Base-by-base conservation (phyloP, 2,113 vertebrate genomes). In the Hucho hucho region DNA sequence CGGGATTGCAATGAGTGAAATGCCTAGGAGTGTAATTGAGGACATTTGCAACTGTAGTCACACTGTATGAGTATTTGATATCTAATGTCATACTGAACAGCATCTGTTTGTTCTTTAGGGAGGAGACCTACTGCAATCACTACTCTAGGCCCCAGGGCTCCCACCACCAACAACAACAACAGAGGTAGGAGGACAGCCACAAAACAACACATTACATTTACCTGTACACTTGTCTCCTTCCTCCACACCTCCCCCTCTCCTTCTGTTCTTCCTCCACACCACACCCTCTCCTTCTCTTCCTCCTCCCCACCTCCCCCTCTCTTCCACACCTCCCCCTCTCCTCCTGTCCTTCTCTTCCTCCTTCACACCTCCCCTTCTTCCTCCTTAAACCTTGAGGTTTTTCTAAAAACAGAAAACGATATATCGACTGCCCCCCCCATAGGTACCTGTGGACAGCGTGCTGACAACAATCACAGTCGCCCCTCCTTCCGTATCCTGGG, bases 381-480 rank as follows among this genome's bases (percentile, higher is more conserved):
- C 22, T 61, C 58, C 5, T 5, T 61, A n/a, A 20, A 61, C 22
- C 3, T 61, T 61, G 6, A n/a, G 58, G 18, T 64, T 24, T 64
- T 16, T 28, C 12, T 26, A 26, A 9, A 64, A 64, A 64, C 63
- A 64, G 16, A 64, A 64, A 24, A 16, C 13, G 4, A 14, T 70
- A 94, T 49, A 16, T 37, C 0, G 37, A 43, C 37, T 12, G 22
- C 1, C 11, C 12, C 72, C 37, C 22, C 47, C 59, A 69, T 78
- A 97, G 97, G 89, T n/a, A 91, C 83, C 6, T 99, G 98, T n/a
- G 98, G 98, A 28, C 84, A 92, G 74, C 91, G 97, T 37, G 84
- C 72, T 25, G 46, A 81, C 0, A 46, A 89, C 20, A 3, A 94
- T 84, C 81, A 85, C 43, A 86, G 73, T 64, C 79, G 59, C 0